phyloP scores from a whole-genome alignment of 2,888 invertebrate species.

The Bedellia somnulentella region DNA sequence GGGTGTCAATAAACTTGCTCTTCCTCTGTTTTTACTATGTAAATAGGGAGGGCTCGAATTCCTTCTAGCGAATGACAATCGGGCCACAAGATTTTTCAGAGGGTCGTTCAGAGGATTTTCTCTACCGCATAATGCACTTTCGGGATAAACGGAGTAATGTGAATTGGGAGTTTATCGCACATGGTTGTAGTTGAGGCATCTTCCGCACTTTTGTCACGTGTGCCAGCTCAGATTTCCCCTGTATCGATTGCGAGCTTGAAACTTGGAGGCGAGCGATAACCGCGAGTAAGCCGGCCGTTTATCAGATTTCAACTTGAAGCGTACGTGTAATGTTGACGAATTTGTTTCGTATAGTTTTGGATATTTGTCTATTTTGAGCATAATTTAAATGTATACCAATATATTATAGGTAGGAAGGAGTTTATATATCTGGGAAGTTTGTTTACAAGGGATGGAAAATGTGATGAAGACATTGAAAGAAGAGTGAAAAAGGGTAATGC shows the following conservation, averaged over 20 bases:
- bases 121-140: conserved; percentile 5
- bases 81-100: conserved; percentile 3
- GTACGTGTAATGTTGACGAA: too few species aligned
- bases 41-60: conserved; percentile 11
- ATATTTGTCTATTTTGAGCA: too few species aligned
- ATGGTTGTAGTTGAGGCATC: conserved; percentile 6
- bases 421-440: too few species aligned
- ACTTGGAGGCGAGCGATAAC: background rate
- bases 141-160: conserved; percentile 14
- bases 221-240: conserved; percentile 3
- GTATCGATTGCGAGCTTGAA: background rate
- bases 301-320: too few species aligned
- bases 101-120: conserved; percentile 5
- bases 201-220: conserved; percentile 12
- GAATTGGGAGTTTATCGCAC: conserved; percentile 9
- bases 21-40: conserved; percentile 16
- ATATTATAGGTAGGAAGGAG: too few species aligned
- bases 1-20: too few species aligned
- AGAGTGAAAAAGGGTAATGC: too few species aligned
- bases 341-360: too few species aligned
- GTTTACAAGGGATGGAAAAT: too few species aligned
- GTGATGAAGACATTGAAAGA: too few species aligned
- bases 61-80: conserved; percentile 5
- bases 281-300: too few species aligned
- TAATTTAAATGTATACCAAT: too few species aligned